phyloP scores from a whole-genome alignment of 1,140 invertebrate species.

The Conus betulinus region DNA sequence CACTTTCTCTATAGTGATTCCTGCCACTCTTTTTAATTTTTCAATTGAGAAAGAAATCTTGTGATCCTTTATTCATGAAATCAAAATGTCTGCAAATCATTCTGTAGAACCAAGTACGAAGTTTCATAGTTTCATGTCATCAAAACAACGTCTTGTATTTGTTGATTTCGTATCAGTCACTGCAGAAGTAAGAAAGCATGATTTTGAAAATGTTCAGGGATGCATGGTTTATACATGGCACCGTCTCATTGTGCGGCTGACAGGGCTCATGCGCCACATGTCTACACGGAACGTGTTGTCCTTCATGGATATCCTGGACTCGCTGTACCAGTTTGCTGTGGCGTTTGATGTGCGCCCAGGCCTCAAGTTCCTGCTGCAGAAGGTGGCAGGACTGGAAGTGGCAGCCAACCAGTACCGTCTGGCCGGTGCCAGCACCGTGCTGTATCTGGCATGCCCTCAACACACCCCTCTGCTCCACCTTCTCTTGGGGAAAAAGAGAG shows the following conservation, averaged over 20 bases:
- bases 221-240: not conserved
- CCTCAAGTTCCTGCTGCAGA: constrained; percentile 94
- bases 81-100: too few relatives aligned
- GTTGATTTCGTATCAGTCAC: too few relatives aligned
- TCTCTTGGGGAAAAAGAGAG: too few relatives aligned
- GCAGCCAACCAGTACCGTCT: constrained; percentile 95
- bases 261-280: constrained; percentile 76
- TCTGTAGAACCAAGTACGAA: too few relatives aligned
- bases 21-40: too few relatives aligned
- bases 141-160: too few relatives aligned
- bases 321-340: constrained; percentile 86
- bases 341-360: constrained; percentile 93
- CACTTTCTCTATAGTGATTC: too few relatives aligned
- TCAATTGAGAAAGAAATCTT: too few relatives aligned
- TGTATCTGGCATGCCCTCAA: constrained; percentile 91
- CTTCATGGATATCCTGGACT: constrained; percentile 86
- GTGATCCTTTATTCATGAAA: too few relatives aligned
- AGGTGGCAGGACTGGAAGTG: constrained; percentile 90
- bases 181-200: too few relatives aligned
- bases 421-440: constrained; percentile 92
- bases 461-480: constrained; percentile 84
- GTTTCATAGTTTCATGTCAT: too few relatives aligned
- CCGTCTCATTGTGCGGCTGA: constrained; percentile 44
- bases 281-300: constrained; percentile 80
- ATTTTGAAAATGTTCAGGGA: too few relatives aligned